phyloP scores from a whole-genome alignment of 2,113 vertebrate species.

The Aepyceros melampus region DNA sequence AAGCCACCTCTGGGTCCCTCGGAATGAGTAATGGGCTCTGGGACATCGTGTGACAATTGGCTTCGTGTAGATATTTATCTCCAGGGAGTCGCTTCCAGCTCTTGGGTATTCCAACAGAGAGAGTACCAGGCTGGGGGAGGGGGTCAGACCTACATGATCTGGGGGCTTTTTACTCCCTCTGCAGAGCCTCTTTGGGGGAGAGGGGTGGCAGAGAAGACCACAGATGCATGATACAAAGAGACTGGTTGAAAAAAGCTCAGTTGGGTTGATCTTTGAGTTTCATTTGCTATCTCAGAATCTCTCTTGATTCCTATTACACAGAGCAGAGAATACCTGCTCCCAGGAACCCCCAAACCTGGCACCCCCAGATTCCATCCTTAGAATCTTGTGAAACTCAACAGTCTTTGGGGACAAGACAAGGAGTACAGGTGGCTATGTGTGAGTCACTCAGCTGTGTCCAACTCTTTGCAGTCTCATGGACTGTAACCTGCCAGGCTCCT shows the following conservation, averaged over 20 bases:
- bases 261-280: rapidly evolving
- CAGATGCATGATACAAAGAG: background rate
- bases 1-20: background rate
- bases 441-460: background rate
- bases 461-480: background rate
- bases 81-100: background rate
- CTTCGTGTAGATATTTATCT: background rate
- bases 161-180: background rate
- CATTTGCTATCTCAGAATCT: background rate
- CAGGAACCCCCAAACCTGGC: no score
- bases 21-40: background rate
- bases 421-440: background rate
- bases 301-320: background rate
- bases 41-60: background rate
- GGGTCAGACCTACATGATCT: background rate
- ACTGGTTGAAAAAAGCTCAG: background rate
- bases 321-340: background rate
- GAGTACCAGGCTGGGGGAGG: rapidly evolving
- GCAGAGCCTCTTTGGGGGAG: background rate
- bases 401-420: rapidly evolving
- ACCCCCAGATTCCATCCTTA: background rate
- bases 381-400: background rate
- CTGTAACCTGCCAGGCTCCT: background rate
- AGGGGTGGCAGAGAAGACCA: background rate
- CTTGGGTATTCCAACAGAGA: background rate